Evolutionary conservation across 92 coral and sea anemone species (phyloP).

Genomic region (Epizoanthus scotinus): DNA sequence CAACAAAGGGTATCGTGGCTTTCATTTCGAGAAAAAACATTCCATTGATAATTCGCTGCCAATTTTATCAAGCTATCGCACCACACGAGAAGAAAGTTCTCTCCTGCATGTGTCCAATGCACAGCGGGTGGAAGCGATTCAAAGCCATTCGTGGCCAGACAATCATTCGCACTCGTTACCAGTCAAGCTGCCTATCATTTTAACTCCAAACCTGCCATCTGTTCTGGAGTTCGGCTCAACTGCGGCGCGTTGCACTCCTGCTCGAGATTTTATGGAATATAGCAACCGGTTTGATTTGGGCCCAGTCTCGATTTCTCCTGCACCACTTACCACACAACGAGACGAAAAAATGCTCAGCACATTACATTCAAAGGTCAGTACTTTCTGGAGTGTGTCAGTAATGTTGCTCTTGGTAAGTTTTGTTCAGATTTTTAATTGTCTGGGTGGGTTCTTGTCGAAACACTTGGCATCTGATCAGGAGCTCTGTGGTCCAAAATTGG

Average conservation of each 20-base stretch:
- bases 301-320: neutral
- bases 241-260: neutral
- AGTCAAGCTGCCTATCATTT: neutral
- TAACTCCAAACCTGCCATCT: neutral
- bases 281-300: neutral
- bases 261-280: neutral
- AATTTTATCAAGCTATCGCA: slow-evolving; percentile 59
- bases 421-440: too few relatives aligned
- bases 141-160: neutral
- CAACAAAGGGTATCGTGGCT: slow-evolving; percentile 81
- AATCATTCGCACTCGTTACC: slow-evolving; percentile 18
- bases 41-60: slow-evolving; percentile 63
- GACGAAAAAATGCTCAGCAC: neutral
- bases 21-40: slow-evolving; percentile 64
- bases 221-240: neutral
- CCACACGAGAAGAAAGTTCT: slow-evolving; percentile 49
- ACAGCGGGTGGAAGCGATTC: slow-evolving; percentile 35
- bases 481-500: too few relatives aligned
- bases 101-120: slow-evolving; percentile 52
- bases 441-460: too few relatives aligned
- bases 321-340: slow-evolving; percentile 11
- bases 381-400: too few relatives aligned
- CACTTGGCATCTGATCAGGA: too few relatives aligned
- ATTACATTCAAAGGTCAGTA: slow-evolving; percentile 11
- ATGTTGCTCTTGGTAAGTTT: too few relatives aligned